Evolutionary conservation across 1,140 invertebrate species (phyloP).

Genomic region (Steinernema khuongi): DNA sequence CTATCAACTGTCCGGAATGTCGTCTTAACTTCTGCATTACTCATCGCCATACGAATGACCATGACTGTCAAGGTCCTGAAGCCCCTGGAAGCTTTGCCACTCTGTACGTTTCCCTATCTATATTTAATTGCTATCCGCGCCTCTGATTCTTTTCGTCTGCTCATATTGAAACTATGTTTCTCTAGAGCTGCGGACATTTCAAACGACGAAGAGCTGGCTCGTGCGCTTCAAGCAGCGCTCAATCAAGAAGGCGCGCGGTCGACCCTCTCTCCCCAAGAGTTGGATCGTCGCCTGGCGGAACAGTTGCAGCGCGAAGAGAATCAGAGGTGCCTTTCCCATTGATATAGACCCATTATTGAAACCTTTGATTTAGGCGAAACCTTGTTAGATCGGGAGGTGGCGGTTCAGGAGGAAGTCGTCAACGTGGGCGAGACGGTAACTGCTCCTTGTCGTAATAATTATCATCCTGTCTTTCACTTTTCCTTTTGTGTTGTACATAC

Average conservation of each 20-base stretch:
- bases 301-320: conserved; percentile 5
- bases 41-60: neutral
- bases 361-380: too few relatives aligned
- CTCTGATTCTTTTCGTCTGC: neutral
- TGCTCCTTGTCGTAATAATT: too few relatives aligned
- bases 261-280: neutral
- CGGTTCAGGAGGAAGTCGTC: too few relatives aligned
- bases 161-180: too few relatives aligned
- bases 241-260: neutral
- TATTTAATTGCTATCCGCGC: neutral
- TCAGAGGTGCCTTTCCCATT: neutral
- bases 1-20: neutral
- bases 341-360: too few relatives aligned
- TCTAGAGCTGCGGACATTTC: conserved; percentile 4
- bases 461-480: too few relatives aligned
- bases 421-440: too few relatives aligned
- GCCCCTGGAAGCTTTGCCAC: too few relatives aligned
- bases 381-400: too few relatives aligned
- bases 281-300: neutral
- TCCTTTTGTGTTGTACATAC: too few relatives aligned
- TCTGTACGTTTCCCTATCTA: neutral
- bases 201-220: neutral
- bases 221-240: neutral
- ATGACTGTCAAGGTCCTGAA: neutral
- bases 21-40: neutral